Percentiles rank a stretch among this genome's conserved stretches.
Conservation (phyloP, 2,888 invertebrate species). For the Nephrotoma guestfalica region DNA sequence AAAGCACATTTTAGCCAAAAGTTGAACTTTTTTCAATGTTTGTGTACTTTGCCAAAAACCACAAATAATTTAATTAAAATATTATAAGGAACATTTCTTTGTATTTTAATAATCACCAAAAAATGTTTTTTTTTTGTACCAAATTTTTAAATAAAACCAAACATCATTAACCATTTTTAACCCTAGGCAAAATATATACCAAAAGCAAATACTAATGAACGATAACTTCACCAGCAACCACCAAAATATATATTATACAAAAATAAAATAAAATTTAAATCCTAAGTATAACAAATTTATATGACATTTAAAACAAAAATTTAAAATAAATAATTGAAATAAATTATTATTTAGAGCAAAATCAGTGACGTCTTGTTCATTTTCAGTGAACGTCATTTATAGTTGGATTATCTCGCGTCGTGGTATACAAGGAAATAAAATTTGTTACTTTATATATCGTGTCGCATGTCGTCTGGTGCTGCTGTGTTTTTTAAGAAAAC, state of each 20-base stretch:
- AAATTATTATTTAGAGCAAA: not conserved
- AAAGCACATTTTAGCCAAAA: no score
- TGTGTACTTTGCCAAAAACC: not conserved
- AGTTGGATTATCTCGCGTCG: not conserved
- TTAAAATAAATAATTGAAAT: not conserved
- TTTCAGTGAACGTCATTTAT: not conserved
- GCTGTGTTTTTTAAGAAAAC: no score
- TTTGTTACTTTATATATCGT: not conserved
- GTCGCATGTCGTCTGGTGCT: not conserved
- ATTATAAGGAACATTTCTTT: not conserved
- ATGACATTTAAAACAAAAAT: not conserved
- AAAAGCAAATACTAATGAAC: not conserved
- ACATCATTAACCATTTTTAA: not conserved
- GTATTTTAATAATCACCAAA: not conserved
- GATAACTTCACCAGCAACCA: no score
- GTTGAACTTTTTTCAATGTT: no score
- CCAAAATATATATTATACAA: no score
- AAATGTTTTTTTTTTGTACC: not conserved
- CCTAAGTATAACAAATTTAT: not conserved
- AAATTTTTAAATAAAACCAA: not conserved
- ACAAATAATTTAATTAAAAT: not conserved
- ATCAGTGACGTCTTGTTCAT: not conserved
- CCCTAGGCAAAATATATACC: not conserved
- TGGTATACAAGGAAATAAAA: not conserved
- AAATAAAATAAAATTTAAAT: not conserved